These are phyloP conservation scores for Bothrops jararaca DNA, from an alignment of 2,113 vertebrate genomes.

Conservation along the genomic window DNA sequence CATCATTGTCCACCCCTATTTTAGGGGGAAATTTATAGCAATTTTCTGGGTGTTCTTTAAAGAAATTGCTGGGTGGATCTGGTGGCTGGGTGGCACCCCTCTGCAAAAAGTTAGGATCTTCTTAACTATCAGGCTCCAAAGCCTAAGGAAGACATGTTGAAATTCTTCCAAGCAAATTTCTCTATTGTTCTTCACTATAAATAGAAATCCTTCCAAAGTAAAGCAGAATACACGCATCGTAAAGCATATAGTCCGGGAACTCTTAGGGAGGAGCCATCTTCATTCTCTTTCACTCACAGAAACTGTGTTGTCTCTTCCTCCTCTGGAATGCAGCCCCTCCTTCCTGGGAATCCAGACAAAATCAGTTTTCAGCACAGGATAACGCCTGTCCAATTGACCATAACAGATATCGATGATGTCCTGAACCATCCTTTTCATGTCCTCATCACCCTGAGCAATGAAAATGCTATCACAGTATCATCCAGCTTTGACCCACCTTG, in stretches of 20 bases:
- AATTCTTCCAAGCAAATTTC: not conserved
- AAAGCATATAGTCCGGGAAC: not conserved
- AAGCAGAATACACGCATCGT: not conserved
- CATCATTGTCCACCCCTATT: not conserved
- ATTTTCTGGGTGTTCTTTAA: not conserved
- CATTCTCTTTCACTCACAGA: not conserved
- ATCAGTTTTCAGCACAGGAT: no score
- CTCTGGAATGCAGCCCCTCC: no score
- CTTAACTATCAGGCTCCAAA: not conserved
- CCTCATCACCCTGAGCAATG: not conserved
- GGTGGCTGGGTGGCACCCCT: not conserved
- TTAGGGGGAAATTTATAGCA: not conserved
- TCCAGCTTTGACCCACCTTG: not conserved
- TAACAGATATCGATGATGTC: not conserved
- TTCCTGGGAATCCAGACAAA: not conserved
- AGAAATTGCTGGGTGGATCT: not conserved
- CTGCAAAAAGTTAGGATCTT: not conserved
- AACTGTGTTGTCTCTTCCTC: no score
- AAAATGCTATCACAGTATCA: not conserved
- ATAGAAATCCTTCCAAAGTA: not conserved
- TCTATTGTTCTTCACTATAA: not conserved
- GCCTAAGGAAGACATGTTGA: not conserved
- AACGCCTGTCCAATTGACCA: not conserved
- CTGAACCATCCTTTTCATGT: not conserved
- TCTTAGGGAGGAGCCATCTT: not conserved